phyloP scores from a whole-genome alignment of 2,113 vertebrate genomes.

The Mesoclemmys tuberculata region DNA sequence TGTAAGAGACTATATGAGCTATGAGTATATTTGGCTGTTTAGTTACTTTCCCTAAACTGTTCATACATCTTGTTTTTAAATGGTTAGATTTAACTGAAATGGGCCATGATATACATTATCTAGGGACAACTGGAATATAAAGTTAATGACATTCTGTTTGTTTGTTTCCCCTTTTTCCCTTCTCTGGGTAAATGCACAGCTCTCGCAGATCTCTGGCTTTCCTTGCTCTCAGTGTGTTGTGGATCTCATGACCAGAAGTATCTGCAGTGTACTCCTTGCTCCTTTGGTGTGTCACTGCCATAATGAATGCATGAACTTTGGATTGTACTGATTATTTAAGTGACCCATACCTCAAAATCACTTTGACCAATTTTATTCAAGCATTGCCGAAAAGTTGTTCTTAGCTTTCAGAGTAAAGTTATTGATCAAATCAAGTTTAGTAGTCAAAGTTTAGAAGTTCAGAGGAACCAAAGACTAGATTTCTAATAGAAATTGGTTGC shows the following conservation, averaged over 20 bases:
- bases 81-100: not conserved
- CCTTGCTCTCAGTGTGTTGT: not conserved
- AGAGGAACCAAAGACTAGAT: not conserved
- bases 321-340: fast-evolving
- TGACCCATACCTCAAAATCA: not conserved
- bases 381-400: not conserved
- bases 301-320: not conserved
- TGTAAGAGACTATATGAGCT: not conserved
- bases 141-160: not conserved
- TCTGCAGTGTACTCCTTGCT: not conserved
- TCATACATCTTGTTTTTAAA: not conserved
- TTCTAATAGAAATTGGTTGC: not conserved
- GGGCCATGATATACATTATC: not conserved
- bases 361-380: not conserved
- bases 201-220: not conserved
- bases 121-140: not conserved
- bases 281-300: fast-evolving
- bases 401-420: not conserved
- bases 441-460: not conserved
- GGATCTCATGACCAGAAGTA: not conserved
- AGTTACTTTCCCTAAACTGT: not conserved
- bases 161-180: not conserved
- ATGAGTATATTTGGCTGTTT: not conserved
- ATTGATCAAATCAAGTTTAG: no score
- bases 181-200: fast-evolving